Evolutionary conservation across 2,797 vertebrate species (phyloP).

Genomic region (Halcyon chelicuti): DNA sequence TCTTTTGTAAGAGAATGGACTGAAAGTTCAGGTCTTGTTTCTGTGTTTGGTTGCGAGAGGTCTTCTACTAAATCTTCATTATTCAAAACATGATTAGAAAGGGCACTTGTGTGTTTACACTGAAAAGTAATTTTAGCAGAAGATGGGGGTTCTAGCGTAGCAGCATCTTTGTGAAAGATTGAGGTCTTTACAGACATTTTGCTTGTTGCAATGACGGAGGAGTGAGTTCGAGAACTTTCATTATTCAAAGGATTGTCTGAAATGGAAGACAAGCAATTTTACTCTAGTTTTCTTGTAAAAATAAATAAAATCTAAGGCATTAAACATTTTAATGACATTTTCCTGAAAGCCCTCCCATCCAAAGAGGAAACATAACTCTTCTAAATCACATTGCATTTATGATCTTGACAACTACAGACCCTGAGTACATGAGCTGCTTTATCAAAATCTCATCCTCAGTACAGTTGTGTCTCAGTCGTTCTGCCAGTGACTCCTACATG

Average conservation of each 20-base stretch:
- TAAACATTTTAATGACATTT: neutral
- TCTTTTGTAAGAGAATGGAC: constrained; percentile 90
- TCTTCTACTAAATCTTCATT: constrained; percentile 88
- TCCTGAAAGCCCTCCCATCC: neutral
- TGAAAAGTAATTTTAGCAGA: constrained; percentile 91
- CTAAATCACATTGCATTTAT: neutral
- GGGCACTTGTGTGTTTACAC: constrained; percentile 92
- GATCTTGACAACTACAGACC: neutral
- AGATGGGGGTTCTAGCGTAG: constrained; percentile 88
- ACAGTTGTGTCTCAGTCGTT: neutral
- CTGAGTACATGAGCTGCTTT: neutral
- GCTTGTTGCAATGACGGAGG: constrained; percentile 90
- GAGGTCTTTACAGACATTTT: constrained; percentile 90
- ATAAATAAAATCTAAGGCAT: neutral
- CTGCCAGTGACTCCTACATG: neutral
- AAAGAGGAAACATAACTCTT: neutral
- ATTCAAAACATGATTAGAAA: constrained; percentile 86
- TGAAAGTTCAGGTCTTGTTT: constrained; percentile 86
- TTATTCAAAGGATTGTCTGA: constrained; percentile 95
- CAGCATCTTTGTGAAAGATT: constrained; percentile 89
- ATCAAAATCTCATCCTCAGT: neutral
- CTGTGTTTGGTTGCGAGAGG: constrained; percentile 87
- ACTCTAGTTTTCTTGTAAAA: neutral
- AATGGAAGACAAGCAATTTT: constrained; percentile 65
- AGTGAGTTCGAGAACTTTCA: constrained; percentile 91